Percentiles rank a stretch among this genome's conserved stretches.
These are phyloP conservation scores for Biston stratarius DNA, from an alignment of 2,888 invertebrate species.

Conservation along the genomic window DNA sequence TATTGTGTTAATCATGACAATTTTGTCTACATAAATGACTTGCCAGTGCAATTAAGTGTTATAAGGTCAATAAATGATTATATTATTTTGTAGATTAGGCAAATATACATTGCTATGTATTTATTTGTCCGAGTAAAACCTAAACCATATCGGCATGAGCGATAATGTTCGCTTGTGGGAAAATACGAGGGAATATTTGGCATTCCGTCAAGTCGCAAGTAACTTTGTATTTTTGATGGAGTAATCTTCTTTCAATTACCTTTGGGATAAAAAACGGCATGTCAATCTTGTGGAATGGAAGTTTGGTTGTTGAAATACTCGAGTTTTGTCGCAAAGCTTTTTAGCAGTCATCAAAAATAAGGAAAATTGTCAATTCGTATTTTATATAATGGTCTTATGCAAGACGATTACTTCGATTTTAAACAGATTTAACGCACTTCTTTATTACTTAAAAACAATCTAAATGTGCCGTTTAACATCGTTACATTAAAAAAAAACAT, in stretches of 20 bases:
- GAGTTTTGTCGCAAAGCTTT: background rate
- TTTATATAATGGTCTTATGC: no score
- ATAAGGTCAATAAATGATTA: no score
- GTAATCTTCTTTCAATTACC: slow-evolving; percentile 21
- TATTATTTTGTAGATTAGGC: no score
- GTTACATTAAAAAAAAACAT: no score
- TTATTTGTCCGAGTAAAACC: background rate
- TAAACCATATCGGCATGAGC: background rate
- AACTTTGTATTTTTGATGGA: slow-evolving; percentile 17
- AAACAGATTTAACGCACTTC: no score
- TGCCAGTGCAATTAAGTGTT: no score
- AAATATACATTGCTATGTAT: no score
- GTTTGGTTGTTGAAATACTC: background rate
- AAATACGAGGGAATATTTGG: slow-evolving; percentile 6
- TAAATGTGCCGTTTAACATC: no score
- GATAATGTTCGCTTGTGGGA: slow-evolving; percentile 15
- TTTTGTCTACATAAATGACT: no score
- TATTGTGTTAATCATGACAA: no score
- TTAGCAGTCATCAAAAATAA: background rate
- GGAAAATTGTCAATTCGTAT: background rate
- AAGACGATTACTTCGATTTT: background rate
- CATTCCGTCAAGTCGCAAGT: slow-evolving; percentile 20
- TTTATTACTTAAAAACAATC: no score
- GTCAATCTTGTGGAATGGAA: background rate
- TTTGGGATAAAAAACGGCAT: slow-evolving; percentile 1